Evolutionary conservation across 2,113 vertebrate species (phyloP).

Genomic region (Petrocephalus zakoni): DNA sequence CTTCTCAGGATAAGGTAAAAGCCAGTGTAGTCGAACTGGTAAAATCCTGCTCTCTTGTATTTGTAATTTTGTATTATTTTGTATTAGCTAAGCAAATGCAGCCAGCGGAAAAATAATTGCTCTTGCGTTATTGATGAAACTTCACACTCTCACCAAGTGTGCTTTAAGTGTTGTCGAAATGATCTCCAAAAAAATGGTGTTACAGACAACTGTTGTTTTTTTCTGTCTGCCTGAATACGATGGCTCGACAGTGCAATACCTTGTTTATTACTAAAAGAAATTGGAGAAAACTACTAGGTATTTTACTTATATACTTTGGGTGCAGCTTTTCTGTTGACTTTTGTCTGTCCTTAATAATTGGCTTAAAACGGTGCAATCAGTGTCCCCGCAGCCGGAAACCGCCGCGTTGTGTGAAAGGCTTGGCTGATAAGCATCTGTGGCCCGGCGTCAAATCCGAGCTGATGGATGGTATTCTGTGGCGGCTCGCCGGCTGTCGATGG

Average conservation of each 20-base stretch:
- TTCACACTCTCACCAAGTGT: neutral
- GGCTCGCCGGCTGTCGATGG: neutral
- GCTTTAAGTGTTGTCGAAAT: neutral
- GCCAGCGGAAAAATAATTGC: neutral
- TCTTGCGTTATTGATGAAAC: neutral
- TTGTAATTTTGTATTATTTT: neutral
- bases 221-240: neutral
- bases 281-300: neutral
- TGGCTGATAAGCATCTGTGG: constrained; percentile 17
- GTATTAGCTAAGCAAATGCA: neutral
- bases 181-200: neutral
- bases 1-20: neutral
- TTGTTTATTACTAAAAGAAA: neutral
- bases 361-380: neutral
- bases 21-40: neutral
- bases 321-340: neutral
- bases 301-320: neutral
- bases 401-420: neutral
- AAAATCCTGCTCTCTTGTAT: neutral
- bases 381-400: neutral
- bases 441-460: neutral
- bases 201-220: neutral
- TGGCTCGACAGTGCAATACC: neutral
- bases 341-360: neutral
- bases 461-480: constrained; percentile 12